Evolutionary conservation across 2,797 vertebrate species (phyloP).

Genomic region (Paguma larvata): DNA sequence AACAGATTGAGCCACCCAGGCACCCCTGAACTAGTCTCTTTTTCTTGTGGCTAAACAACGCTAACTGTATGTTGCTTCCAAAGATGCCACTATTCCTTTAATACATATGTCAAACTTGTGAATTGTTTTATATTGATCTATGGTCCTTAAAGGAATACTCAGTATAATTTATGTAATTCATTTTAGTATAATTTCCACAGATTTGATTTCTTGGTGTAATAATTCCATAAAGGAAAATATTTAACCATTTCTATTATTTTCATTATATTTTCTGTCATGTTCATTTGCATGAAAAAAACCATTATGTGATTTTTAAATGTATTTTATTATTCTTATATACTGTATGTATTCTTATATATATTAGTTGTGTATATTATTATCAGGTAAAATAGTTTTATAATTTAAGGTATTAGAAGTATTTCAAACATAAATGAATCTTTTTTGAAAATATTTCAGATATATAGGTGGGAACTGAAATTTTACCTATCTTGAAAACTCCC

Average conservation of each 20-base stretch:
- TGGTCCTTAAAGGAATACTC: constrained; percentile 9
- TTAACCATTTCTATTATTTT: neutral
- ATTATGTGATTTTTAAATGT: neutral
- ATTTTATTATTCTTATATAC: neutral
- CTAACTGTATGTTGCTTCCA: constrained; percentile 38
- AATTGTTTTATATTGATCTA: constrained; percentile 23
- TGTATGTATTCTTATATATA: neutral
- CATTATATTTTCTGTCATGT: neutral
- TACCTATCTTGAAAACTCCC: neutral
- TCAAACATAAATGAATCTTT: constrained; percentile 4
- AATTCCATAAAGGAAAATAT: neutral
- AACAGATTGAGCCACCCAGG: too few relatives aligned
- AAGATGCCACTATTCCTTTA: constrained; percentile 43
- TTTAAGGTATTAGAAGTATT: neutral
- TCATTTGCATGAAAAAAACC: constrained; percentile 53
- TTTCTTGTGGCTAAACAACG: neutral
- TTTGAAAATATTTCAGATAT: constrained; percentile 1
- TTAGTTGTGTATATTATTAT: neutral
- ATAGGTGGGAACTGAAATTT: constrained; percentile 4
- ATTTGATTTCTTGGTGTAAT: neutral
- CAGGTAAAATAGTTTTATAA: neutral
- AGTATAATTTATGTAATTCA: constrained; percentile 49
- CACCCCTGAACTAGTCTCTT: neutral
- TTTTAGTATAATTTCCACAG: constrained; percentile 20
- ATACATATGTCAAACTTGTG: neutral